Evolutionary conservation across 37 sponge, comb jelly and placozoan species (phyloP), one percentile per base, ranked within the genome.

Genomic region (Halichondria panicea): DNA sequence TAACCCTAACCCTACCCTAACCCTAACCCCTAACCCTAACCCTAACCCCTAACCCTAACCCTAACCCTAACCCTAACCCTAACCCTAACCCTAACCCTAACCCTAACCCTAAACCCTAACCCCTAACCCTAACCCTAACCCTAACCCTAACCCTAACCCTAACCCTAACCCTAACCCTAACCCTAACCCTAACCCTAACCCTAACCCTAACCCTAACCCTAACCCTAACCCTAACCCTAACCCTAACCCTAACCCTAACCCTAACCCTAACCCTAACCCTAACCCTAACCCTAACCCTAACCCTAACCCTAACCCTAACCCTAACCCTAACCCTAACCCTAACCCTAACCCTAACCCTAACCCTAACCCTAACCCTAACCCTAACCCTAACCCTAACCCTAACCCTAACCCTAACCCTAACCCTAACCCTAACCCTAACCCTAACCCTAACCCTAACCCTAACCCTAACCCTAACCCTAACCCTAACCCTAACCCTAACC

Each of bases 81-180:
- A 59, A 59, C 19, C 60, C 27, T 22, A 59, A 59, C 19, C 60
- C 27, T 22, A 22, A 59, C 19, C 19, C 60, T 22, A 22, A 59
- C 19, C 19, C 60, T 15, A 48, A 48, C 11, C 52, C 52, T 15
- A 48, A 59, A 12, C 60, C 19, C 27, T 24, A 59, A 12, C 27
- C 60, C 60, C 60, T 12, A 59, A 59, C 27, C 60, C 27, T 19
- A 22, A 59, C 60, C 60, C 60, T 12, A 59, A 59, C 60, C 60
- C 27, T 19, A 59, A 59, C 60, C 27, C 27, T 19, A 59, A 59
- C 27, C 60, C 19, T 24, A 59, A 59, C 60, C 60, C 60, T 24
- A 59, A 59, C 60, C 60, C 60, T 24, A 59, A 12, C 60, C 52
- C 52, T 24, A 24, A 59, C 25, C 60, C 19, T 8, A 59, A 22